Conservation (phyloP, 2,888 invertebrate species). For the Brachypalpus laphriformis region DNA sequence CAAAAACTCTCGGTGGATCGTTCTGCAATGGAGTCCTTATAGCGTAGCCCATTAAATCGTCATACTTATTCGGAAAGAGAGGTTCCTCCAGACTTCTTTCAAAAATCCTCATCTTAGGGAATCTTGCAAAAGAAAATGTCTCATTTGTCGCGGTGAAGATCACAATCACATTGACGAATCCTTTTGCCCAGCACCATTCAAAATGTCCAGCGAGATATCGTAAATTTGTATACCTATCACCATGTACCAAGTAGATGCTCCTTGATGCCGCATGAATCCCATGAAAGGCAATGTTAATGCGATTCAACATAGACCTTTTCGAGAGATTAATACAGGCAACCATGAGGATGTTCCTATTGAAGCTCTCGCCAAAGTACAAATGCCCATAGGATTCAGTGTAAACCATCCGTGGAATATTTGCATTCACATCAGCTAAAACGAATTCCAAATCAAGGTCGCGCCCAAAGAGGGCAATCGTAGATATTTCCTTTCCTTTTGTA, state of each 20-base stretch:
- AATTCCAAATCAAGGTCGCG: constrained; percentile 62
- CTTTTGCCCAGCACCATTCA: constrained; percentile 77
- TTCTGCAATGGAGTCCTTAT: constrained; percentile 73
- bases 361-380: constrained; percentile 60
- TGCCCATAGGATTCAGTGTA: constrained; percentile 73
- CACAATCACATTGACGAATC: constrained; percentile 75
- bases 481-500: constrained; percentile 56
- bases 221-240: constrained; percentile 17
- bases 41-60: constrained; percentile 71
- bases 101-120: constrained; percentile 58
- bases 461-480: constrained; percentile 75
- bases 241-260: constrained; percentile 73
- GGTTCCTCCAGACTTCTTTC: constrained; percentile 8
- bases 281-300: constrained; percentile 74
- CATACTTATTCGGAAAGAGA: constrained; percentile 73
- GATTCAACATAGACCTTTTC: constrained; percentile 72
- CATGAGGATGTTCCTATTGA: constrained; percentile 75
- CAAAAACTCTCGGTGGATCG: constrained; percentile 77
- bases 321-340: constrained; percentile 73
- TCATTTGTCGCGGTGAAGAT: constrained; percentile 60
- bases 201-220: constrained; percentile 73
- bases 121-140: constrained; percentile 72
- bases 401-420: constrained; percentile 74
- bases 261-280: constrained; percentile 74
- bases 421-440: constrained; percentile 59